Percentiles rank a stretch among this genome's conserved stretches.
Conservation (phyloP, 2,113 vertebrate genomes). For the Phrynosoma platyrhinos region DNA sequence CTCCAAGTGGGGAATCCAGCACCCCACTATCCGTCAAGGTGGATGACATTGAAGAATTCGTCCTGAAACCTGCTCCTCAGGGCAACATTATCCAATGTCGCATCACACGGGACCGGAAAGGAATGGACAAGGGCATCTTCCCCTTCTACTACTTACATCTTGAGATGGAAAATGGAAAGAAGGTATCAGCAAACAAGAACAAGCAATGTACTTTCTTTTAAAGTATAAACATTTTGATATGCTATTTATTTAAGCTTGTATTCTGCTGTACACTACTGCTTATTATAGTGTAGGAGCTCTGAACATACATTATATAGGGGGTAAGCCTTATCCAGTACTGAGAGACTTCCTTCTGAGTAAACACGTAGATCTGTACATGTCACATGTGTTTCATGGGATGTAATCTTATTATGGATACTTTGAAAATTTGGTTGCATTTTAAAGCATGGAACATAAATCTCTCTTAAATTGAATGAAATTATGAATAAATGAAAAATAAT, state of each 20-base stretch:
- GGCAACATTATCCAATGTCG: constrained; percentile 81
- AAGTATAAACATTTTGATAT: neutral
- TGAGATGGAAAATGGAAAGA: constrained; percentile 83
- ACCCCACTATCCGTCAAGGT: constrained; percentile 55
- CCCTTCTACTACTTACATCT: constrained; percentile 90
- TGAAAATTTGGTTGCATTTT: neutral
- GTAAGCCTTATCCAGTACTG: neutral
- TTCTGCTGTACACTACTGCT: neutral
- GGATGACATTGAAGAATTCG: constrained; percentile 83
- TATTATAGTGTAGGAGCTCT: neutral
- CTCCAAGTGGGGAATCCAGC: constrained; percentile 17
- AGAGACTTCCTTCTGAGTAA: neutral
- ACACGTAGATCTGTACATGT: neutral
- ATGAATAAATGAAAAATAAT: neutral
- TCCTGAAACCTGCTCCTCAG: constrained; percentile 79
- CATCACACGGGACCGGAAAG: constrained; percentile 84
- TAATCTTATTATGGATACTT: neutral
- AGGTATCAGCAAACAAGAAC: constrained; percentile 67
- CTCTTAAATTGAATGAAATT: neutral
- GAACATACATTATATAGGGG: neutral
- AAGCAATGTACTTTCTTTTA: neutral
- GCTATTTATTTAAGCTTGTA: neutral
- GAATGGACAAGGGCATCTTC: constrained; percentile 87
- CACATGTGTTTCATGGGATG: neutral
- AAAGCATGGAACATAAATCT: neutral